phyloP scores from a whole-genome alignment of 1,140 invertebrate genomes.

The Phenacoccus solenopsis region DNA sequence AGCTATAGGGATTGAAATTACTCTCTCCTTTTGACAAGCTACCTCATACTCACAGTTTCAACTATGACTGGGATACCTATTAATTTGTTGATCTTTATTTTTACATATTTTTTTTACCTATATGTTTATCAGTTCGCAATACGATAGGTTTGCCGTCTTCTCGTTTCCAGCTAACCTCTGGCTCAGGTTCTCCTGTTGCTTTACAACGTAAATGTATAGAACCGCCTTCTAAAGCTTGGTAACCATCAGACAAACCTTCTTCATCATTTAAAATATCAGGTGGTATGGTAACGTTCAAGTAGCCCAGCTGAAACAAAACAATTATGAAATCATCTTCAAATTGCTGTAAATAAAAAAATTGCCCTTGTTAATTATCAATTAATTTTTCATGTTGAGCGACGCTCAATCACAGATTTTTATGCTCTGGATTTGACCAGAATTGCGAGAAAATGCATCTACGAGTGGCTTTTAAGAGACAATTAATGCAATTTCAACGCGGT shows the following conservation, averaged over 20 bases:
- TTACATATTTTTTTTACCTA: too few relatives aligned
- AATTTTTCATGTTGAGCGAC: not conserved
- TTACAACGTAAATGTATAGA: slow-evolving; percentile 50
- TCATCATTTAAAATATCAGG: slow-evolving; percentile 66
- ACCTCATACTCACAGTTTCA: too few relatives aligned
- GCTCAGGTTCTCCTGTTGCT: slow-evolving; percentile 68
- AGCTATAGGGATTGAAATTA: too few relatives aligned
- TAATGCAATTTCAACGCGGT: too few relatives aligned
- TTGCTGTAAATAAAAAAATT: too few relatives aligned
- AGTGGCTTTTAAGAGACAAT: too few relatives aligned
- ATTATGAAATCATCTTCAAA: not conserved
- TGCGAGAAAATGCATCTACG: too few relatives aligned
- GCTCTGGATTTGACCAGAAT: too few relatives aligned
- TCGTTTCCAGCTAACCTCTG: slow-evolving; percentile 71
- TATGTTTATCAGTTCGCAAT: slow-evolving; percentile 32
- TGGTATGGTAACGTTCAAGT: slow-evolving; percentile 66
- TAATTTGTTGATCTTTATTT: too few relatives aligned
- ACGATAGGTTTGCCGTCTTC: slow-evolving; percentile 71
- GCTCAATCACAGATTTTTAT: too few relatives aligned
- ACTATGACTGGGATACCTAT: too few relatives aligned
- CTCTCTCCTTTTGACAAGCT: too few relatives aligned
- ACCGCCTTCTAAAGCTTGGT: slow-evolving; percentile 64
- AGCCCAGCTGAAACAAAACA: slow-evolving; percentile 41
- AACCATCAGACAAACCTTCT: slow-evolving; percentile 44
- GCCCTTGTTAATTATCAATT: not conserved